phyloP scores from a whole-genome alignment of 2,888 invertebrate species.

The Carabus problematicus region DNA sequence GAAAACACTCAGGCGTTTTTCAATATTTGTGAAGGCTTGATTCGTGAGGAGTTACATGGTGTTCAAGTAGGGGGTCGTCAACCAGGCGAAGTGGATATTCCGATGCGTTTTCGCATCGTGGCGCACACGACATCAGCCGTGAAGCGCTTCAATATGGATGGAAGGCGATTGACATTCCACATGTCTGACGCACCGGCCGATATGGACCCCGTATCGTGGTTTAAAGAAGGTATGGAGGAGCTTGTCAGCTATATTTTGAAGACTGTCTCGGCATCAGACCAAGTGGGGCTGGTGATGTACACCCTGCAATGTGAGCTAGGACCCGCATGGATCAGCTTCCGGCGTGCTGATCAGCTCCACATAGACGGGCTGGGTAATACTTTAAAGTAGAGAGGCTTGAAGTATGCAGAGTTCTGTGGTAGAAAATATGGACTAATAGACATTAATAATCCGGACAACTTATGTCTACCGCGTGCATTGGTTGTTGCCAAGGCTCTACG shows the following conservation, averaged over 20 bases:
- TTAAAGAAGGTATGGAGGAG: neutral
- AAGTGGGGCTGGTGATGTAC: slow-evolving; percentile 6
- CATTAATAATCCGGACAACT: slow-evolving; percentile 45
- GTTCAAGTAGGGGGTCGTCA: too few relatives aligned
- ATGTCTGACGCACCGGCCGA: slow-evolving; percentile 1
- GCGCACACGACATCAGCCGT: too few relatives aligned
- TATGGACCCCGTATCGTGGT: neutral
- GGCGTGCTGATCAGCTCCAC: slow-evolving; percentile 21
- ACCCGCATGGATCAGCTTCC: slow-evolving; percentile 19
- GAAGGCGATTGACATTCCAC: neutral
- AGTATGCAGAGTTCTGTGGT: slow-evolving; percentile 42
- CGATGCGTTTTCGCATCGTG: too few relatives aligned
- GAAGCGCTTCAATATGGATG: slow-evolving; percentile 18
- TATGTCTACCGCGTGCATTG: slow-evolving; percentile 44
- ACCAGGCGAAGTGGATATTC: too few relatives aligned
- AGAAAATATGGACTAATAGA: slow-evolving; percentile 26
- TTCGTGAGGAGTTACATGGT: too few relatives aligned
- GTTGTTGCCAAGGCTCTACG: slow-evolving; percentile 40
- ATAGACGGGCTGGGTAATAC: slow-evolving; percentile 25
- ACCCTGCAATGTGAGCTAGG: neutral
- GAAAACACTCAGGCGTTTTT: too few relatives aligned
- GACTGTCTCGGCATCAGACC: neutral
- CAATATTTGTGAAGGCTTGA: too few relatives aligned
- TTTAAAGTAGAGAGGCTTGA: slow-evolving; percentile 6
- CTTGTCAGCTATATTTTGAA: neutral